phyloP scores from a whole-genome alignment of 1,140 invertebrate species.

The Drosophila kepulauana region DNA sequence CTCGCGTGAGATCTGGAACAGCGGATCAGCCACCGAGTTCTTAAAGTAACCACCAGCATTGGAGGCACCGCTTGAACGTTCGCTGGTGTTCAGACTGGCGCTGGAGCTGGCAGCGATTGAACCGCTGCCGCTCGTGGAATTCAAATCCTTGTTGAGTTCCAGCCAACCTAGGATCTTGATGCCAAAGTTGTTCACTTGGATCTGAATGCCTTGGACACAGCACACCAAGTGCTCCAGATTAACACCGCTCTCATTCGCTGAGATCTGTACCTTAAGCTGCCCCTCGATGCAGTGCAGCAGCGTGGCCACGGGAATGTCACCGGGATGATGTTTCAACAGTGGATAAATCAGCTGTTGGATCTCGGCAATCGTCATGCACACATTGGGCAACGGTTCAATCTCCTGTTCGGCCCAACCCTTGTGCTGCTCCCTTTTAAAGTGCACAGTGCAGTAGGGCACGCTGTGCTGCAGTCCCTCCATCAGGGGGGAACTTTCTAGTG shows the following conservation, averaged over 20 bases:
- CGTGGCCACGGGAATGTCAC: constrained; percentile 86
- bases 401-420: constrained; percentile 92
- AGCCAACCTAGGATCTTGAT: constrained; percentile 85
- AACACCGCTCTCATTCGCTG: constrained; percentile 88
- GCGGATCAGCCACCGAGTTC: constrained; percentile 75
- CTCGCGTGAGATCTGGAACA: constrained; percentile 89
- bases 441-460: constrained; percentile 88
- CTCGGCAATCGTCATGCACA: constrained; percentile 85
- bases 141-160: constrained; percentile 73
- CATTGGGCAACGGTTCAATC: constrained; percentile 89
- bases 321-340: constrained; percentile 71
- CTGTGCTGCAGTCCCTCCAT: constrained; percentile 86
- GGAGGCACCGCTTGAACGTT: constrained; percentile 23
- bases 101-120: background rate
- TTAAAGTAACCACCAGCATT: constrained; percentile 57
- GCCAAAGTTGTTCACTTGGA: constrained; percentile 86
- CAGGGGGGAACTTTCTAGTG: constrained; percentile 73
- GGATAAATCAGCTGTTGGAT: constrained; percentile 81
- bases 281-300: constrained; percentile 92
- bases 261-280: constrained; percentile 88
- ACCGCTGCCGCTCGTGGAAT: background rate
- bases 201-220: constrained; percentile 91
- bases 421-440: constrained; percentile 85
- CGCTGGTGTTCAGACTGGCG: constrained; percentile 24
- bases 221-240: constrained; percentile 94